Conservation (phyloP, 2,888 invertebrate species). For the Fragum fragum region DNA sequence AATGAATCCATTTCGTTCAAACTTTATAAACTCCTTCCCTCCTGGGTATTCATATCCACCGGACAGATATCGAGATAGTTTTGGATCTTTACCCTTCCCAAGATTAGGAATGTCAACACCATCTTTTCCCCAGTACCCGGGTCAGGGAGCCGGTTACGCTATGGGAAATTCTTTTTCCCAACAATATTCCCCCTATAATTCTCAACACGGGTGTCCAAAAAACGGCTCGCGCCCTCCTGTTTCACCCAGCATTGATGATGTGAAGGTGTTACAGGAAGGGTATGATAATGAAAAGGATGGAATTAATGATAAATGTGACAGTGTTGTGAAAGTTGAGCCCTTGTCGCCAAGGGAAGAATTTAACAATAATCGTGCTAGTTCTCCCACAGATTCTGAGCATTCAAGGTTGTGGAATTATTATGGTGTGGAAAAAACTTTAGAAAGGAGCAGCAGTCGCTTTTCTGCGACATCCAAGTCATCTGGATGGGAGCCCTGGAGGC, state of each 20-base stretch:
- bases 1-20: conserved; percentile 69
- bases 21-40: conserved; percentile 69
- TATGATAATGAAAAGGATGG: conserved; percentile 48
- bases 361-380: background rate
- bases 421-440: conserved; percentile 32
- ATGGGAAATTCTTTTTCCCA: conserved; percentile 65
- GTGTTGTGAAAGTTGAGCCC: conserved; percentile 4
- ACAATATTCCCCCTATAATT: conserved; percentile 66
- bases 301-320: background rate
- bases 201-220: conserved; percentile 78
- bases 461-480: conserved; percentile 36
- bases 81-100: conserved; percentile 63
- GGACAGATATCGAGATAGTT: conserved; percentile 64
- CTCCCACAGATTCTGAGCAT: conserved; percentile 37
- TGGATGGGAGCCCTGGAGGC: conserved; percentile 55
- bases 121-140: conserved; percentile 64
- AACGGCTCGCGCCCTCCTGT: conserved; percentile 78
- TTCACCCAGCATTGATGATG: conserved; percentile 76
- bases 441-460: conserved; percentile 32
- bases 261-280: conserved; percentile 76
- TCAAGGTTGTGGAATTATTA: conserved; percentile 51
- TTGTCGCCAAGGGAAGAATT: background rate
- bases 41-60: conserved; percentile 70
- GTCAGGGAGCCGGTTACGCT: conserved; percentile 56
- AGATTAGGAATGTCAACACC: conserved; percentile 63